Base-by-base conservation (phyloP, 2,113 vertebrate genomes). In the Serinus canaria region DNA sequence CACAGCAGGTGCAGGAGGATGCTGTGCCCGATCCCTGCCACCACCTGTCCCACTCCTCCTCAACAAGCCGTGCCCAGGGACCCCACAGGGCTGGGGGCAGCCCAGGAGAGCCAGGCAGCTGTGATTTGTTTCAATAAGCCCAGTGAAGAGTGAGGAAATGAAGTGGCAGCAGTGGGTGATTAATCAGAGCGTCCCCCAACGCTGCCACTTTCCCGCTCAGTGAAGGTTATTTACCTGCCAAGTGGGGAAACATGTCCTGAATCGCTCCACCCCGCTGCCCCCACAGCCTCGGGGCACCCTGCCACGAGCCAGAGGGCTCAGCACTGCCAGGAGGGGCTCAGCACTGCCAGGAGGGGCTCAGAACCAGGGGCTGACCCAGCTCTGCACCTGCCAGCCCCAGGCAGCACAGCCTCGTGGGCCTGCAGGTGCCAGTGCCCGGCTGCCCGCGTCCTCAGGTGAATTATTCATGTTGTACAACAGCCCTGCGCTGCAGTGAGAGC, bases 391-490 rank as follows among this genome's bases (percentile, higher is more conserved):
- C 11, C 58, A 27, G 49, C 69, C 87, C 78, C 39, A 2, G 66
- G 39, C 66, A 88, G 67, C 9, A 6, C 64, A 81, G 12, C 72
- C 73, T 39, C 1, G 1, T 1, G 15, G 4, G 25, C 9, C 46
- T 7, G 68, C 79, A 50, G 79, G 80, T 79, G 87, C 56, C 0
- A 67, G 79, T 10, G 55, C 15, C 22, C 15, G 3, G 79, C 83
- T 56, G 83, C 64, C 81, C 13, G 81, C 92, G 79, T 93, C 70
- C 20, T 59, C 50, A 44, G 53, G 97, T 96, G 95, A 98, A 97
- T 98, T 97, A 97, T 97, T 98, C 96, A 97, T 94, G 94, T 77
- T 24, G 64, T 88, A 94, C 97, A 90, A 92, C 95, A 95, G 94
- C 92, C 97, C 91, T 8, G 28, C n/a, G 80, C 95, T 70, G 79